A percentile compares a stretch with the other conserved stretches of the same genome.
These are phyloP conservation scores for Salvelinus sp. DNA, from an alignment of 2,113 vertebrate genomes.

Conservation along the genomic window DNA sequence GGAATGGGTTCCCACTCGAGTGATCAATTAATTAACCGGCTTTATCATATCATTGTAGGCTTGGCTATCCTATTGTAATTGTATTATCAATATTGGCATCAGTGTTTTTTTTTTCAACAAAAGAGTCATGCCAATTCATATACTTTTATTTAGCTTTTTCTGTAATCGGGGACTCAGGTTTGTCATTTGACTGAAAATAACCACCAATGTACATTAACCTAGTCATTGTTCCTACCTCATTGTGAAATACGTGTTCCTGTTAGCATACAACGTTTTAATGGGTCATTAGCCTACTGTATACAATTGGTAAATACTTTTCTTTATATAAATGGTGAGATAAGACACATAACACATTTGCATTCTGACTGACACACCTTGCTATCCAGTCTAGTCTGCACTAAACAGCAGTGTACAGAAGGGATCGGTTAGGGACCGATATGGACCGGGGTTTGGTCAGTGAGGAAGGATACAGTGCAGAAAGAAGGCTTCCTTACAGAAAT, in stretches of 20 bases:
- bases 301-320: not conserved
- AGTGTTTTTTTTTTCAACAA: too few relatives aligned
- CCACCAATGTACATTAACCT: not conserved
- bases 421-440: too few relatives aligned
- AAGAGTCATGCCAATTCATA: too few relatives aligned
- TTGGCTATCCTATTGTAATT: slow-evolving; percentile 22
- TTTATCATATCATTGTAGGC: slow-evolving; percentile 13
- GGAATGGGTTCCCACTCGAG: slow-evolving; percentile 13
- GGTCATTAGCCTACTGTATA: not conserved
- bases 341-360: not conserved
- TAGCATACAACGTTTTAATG: not conserved
- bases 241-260: not conserved
- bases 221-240: not conserved
- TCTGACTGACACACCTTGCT: slow-evolving; percentile 1
- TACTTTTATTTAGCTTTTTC: not conserved
- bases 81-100: not conserved
- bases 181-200: not conserved
- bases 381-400: not conserved
- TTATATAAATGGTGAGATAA: not conserved
- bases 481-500: too few relatives aligned
- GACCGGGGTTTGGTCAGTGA: not conserved
- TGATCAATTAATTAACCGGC: slow-evolving; percentile 19
- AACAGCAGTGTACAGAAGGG: not conserved
- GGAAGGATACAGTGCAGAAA: not conserved
- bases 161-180: not conserved